Evolutionary conservation across 1,140 invertebrate genomes (phyloP).

Genomic region (Fopius arisanus): DNA sequence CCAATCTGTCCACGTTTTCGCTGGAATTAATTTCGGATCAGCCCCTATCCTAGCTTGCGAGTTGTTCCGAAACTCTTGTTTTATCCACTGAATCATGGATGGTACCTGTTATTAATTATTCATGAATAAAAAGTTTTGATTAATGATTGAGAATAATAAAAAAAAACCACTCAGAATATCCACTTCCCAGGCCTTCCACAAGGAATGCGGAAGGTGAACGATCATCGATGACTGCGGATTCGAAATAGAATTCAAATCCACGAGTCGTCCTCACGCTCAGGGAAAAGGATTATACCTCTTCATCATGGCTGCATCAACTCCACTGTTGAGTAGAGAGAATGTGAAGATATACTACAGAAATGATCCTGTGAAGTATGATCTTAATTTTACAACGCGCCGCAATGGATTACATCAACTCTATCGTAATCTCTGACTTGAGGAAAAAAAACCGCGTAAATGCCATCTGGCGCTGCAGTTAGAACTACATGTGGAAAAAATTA

Average conservation of each 20-base stretch:
- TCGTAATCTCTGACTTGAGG: not conserved
- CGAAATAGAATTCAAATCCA: slow-evolving; percentile 28
- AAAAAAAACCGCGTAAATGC: not conserved
- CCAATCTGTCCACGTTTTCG: slow-evolving; percentile 71
- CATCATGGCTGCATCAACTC: slow-evolving; percentile 64
- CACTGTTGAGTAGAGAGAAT: slow-evolving; percentile 52
- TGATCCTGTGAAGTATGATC: slow-evolving; percentile 68
- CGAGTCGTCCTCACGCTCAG: slow-evolving; percentile 64
- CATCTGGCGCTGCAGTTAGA: not conserved
- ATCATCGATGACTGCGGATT: slow-evolving; percentile 27
- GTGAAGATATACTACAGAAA: slow-evolving; percentile 66
- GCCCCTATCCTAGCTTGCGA: slow-evolving; percentile 74
- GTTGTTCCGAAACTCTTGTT: slow-evolving; percentile 70
- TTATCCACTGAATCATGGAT: slow-evolving; percentile 71
- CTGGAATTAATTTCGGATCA: slow-evolving; percentile 79
- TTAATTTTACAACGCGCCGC: slow-evolving; percentile 38
- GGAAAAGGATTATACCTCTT: slow-evolving; percentile 56
- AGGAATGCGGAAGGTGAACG: slow-evolving; percentile 51
- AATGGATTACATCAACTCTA: not conserved
- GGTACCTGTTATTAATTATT: slow-evolving; percentile 50
- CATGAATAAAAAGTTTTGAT: not conserved
- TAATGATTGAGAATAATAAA: slow-evolving; percentile 2
- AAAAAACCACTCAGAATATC: slow-evolving; percentile 49
- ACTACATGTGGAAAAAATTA: too few relatives aligned
- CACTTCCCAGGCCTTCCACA: slow-evolving; percentile 48